A percentile compares a stretch with the other conserved stretches of the same genome.
Evolutionary conservation across 2,888 invertebrate species (phyloP).

Genomic region (Venustoraphidia nigricollis): DNA sequence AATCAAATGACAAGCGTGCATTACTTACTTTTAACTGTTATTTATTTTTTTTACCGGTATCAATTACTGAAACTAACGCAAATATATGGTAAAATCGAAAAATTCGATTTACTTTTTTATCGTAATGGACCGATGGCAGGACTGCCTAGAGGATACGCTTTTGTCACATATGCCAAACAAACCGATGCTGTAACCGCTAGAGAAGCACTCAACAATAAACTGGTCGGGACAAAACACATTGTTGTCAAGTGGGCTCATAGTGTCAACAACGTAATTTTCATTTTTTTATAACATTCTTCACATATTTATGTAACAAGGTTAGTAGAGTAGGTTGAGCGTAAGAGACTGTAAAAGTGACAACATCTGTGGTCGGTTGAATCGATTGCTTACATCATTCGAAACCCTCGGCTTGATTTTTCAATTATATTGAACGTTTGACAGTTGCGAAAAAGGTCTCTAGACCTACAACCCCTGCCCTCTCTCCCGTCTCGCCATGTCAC

Average conservation of each 20-base stretch:
- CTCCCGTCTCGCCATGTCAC: too few species aligned
- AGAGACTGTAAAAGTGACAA: too few species aligned
- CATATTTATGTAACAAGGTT: slow-evolving; percentile 3
- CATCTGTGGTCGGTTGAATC: too few species aligned
- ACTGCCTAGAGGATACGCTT: slow-evolving; percentile 85
- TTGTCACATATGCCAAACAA: slow-evolving; percentile 60
- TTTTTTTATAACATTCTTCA: slow-evolving; percentile 3
- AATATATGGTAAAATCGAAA: slow-evolving; percentile 84
- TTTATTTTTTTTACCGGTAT: slow-evolving; percentile 57
- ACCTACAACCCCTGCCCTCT: too few species aligned
- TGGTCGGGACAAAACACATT: slow-evolving; percentile 57
- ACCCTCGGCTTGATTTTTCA: too few species aligned
- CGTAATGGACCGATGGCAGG: slow-evolving; percentile 78
- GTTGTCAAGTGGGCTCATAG: slow-evolving; percentile 71
- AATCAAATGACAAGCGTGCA: slow-evolving; percentile 7
- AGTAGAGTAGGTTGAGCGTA: too few species aligned
- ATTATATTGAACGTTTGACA: too few species aligned
- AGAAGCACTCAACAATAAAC: slow-evolving; percentile 55
- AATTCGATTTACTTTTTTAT: slow-evolving; percentile 92
- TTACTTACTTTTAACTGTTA: slow-evolving; percentile 4
- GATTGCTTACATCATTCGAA: too few species aligned
- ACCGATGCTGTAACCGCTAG: slow-evolving; percentile 59
- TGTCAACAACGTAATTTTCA: slow-evolving; percentile 40
- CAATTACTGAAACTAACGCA: slow-evolving; percentile 92
- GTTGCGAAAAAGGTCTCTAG: too few species aligned